These are phyloP conservation scores for Amorpha juglandis DNA, from an alignment of 2,888 invertebrate species.

Conservation along the genomic window DNA sequence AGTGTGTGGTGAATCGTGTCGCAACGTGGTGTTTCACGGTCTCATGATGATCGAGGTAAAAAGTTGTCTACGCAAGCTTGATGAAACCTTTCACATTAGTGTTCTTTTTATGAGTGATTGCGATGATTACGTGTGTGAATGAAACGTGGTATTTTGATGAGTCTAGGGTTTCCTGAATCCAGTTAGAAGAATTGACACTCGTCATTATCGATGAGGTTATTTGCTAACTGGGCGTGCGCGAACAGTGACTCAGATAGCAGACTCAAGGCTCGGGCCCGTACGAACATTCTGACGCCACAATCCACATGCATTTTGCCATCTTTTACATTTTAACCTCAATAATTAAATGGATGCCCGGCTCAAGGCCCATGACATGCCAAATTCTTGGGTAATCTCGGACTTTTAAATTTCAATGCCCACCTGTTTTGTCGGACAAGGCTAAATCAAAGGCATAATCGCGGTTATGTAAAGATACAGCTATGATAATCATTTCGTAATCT, in stretches of 20 bases:
- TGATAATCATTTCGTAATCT: background rate
- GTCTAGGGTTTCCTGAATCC: conserved; percentile 1
- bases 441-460: conserved; percentile 25
- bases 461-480: conserved; percentile 23
- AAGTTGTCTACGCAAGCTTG: conserved; percentile 30
- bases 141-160: background rate
- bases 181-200: conserved; percentile 31
- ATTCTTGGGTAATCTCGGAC: conserved; percentile 32
- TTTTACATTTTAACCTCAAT: conserved; percentile 20
- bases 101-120: background rate
- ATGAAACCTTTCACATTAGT: conserved; percentile 51
- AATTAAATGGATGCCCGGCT: conserved; percentile 24
- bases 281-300: conserved; percentile 10
- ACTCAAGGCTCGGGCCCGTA: conserved; percentile 26
- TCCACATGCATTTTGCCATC: background rate
- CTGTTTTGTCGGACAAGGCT: conserved; percentile 34
- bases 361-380: conserved; percentile 37
- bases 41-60: conserved; percentile 23
- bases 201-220: conserved; percentile 61
- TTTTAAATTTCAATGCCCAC: conserved; percentile 26
- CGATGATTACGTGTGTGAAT: background rate
- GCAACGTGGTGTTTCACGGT: conserved; percentile 35
- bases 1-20: conserved; percentile 34
- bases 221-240: conserved; percentile 67
- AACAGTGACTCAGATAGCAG: conserved; percentile 38